Conservation (phyloP, 2,113 vertebrate genomes). For the Alethe diademata region DNA sequence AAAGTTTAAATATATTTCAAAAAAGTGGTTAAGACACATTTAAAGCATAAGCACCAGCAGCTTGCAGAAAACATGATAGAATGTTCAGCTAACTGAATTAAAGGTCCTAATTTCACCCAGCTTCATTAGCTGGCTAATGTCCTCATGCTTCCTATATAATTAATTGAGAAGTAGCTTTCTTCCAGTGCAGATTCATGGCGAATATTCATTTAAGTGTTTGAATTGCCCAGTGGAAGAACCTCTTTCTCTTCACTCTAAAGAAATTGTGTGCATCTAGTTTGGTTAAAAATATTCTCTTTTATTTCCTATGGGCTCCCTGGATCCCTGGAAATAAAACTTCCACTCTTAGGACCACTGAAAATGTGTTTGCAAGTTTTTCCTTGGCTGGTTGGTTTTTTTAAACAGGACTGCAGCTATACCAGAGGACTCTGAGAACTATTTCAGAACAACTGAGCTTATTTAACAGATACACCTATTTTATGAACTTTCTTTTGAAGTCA, state of each 20-base stretch:
- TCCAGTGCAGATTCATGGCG: background rate
- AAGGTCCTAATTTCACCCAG: background rate
- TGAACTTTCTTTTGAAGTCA: background rate
- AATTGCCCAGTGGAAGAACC: background rate
- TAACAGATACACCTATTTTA: background rate
- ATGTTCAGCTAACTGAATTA: background rate
- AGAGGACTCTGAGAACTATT: background rate
- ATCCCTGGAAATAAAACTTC: background rate
- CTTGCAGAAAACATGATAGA: background rate
- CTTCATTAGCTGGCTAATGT: background rate
- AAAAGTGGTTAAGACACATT: background rate
- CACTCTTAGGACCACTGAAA: background rate
- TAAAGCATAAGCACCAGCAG: background rate
- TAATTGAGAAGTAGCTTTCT: background rate
- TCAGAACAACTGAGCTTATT: background rate
- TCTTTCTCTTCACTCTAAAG: background rate
- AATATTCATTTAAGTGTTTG: background rate
- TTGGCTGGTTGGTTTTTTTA: background rate
- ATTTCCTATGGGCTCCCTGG: background rate
- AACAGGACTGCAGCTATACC: background rate
- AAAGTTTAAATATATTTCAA: background rate
- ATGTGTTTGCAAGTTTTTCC: background rate
- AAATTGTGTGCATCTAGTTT: background rate
- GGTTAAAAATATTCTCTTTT: background rate
- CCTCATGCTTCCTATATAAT: background rate